A percentile compares a stretch with the other conserved stretches of the same genome.
These are phyloP conservation scores for Stictonetta naevosa DNA, from an alignment of 2,113 vertebrate species.

Conservation along the genomic window DNA sequence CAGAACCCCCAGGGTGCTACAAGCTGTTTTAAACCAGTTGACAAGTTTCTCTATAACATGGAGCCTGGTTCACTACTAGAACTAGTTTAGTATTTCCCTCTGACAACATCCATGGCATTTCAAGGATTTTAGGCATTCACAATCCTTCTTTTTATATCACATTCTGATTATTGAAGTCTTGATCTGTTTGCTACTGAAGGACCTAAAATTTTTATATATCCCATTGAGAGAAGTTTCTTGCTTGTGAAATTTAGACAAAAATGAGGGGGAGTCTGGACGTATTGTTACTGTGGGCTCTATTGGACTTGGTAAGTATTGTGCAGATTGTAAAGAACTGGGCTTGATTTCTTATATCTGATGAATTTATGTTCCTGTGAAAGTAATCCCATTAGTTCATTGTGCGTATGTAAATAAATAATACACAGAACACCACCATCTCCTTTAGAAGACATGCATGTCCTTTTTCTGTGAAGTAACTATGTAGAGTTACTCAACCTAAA, in stretches of 20 bases:
- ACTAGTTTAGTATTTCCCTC: neutral
- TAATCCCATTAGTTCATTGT: neutral
- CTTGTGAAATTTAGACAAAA: neutral
- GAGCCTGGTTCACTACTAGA: neutral
- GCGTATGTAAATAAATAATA: neutral
- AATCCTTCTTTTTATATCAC: neutral
- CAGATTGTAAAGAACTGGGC: neutral
- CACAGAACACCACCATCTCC: fast-evolving
- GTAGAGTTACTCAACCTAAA: neutral
- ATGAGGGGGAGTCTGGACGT: fast-evolving
- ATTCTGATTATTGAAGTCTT: neutral
- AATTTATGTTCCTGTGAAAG: neutral
- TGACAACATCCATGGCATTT: neutral
- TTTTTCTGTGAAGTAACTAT: neutral
- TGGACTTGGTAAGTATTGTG: neutral
- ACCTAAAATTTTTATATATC: neutral
- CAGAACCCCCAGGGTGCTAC: neutral
- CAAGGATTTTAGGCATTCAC: neutral
- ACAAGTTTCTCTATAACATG: fast-evolving
- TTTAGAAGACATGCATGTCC: neutral
- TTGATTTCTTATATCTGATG: neutral
- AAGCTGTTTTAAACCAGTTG: neutral
- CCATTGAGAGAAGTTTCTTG: neutral
- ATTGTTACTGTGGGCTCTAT: neutral
- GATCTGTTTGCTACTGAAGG: neutral